These are phyloP conservation scores for Semotilus atromaculatus DNA, from an alignment of 2,797 vertebrate species.

Conservation along the genomic window DNA sequence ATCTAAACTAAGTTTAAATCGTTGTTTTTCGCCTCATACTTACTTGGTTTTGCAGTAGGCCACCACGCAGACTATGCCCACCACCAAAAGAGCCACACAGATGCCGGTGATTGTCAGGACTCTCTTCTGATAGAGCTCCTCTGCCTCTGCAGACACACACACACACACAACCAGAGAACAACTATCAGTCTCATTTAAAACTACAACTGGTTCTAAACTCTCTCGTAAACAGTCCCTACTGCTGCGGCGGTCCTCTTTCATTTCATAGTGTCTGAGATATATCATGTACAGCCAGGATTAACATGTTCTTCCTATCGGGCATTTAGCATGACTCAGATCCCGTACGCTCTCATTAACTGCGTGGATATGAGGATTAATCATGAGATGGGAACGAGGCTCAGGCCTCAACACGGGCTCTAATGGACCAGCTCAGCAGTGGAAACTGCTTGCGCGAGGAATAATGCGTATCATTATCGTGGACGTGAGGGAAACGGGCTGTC, in stretches of 20 bases:
- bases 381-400: conserved; percentile 35
- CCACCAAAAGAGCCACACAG: conserved; percentile 95
- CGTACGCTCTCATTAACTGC: conserved; percentile 31
- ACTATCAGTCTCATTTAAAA: conserved; percentile 16
- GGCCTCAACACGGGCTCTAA: conserved; percentile 36
- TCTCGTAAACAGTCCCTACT: conserved; percentile 47
- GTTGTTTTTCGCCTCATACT: conserved; percentile 71
- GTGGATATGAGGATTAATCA: conserved; percentile 48
- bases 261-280: not conserved
- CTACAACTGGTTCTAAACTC: conserved; percentile 1
- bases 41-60: conserved; percentile 99
- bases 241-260: not conserved
- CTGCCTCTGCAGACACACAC: conserved; percentile 85
- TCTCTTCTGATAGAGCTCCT: conserved; percentile 98
- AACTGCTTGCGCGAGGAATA: conserved; percentile 54
- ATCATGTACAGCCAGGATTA: not conserved
- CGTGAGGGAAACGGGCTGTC: conserved; percentile 39
- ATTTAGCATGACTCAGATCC: conserved; percentile 40
- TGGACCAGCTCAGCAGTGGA: conserved; percentile 56
- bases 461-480: conserved; percentile 43
- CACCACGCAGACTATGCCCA: conserved; percentile 98
- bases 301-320: not conserved
- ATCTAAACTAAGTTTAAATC: not conserved
- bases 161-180: conserved; percentile 17
- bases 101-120: conserved; percentile 98